Base-by-base conservation (phyloP, 2,888 invertebrate species). In the Cecidostiba fungosa region DNA sequence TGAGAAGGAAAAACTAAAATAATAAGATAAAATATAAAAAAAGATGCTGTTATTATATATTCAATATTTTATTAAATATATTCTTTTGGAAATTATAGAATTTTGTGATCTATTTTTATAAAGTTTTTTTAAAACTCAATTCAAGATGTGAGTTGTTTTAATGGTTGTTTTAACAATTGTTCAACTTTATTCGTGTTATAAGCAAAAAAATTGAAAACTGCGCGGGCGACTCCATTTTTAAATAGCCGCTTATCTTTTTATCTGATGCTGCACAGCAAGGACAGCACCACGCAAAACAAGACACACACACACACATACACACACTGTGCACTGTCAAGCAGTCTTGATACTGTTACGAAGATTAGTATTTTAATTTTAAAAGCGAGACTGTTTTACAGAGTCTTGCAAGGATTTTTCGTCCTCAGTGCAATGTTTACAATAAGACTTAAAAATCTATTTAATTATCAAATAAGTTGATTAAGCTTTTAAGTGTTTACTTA, bases 171-270 rank as follows among this genome's bases (percentile, higher is more conserved):
- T 12, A 26, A 3, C 23, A 12, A 26, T 62, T 62, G 23, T 0
- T 26, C 62, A 8, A 39, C 39, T 39, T 43, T 12, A 43, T 43
- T 43, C 10, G 12, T 10, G 12, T 1, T 39, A 39, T 12, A 43
- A 43, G 43, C 10, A 43, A 43, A 12, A n/a, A 47, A 10, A 47
- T 43, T 23, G 1, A 39, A 80, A 47, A 23, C 4, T 47, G n/a
- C 76, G 82, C 82, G 76, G 50, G 10, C 3, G 19, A 50, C 76
- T 82, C 76, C 76, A 82, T 82, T 76, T 82, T 82, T 82, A 82
- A 82, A 76, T 36, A 69, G 50, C n/a, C n/a, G n/a, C n/a, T n/a
- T n/a, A n/a, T n/a, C n/a, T n/a, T n/a, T n/a, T n/a, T n/a, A n/a
- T n/a, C n/a, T n/a, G n/a, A n/a, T n/a, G n/a, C n/a, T n/a, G n/a